Evolutionary conservation across 1,140 invertebrate species (phyloP), one percentile per base, ranked within the genome.

Genomic region (Helicoverpa armigera): DNA sequence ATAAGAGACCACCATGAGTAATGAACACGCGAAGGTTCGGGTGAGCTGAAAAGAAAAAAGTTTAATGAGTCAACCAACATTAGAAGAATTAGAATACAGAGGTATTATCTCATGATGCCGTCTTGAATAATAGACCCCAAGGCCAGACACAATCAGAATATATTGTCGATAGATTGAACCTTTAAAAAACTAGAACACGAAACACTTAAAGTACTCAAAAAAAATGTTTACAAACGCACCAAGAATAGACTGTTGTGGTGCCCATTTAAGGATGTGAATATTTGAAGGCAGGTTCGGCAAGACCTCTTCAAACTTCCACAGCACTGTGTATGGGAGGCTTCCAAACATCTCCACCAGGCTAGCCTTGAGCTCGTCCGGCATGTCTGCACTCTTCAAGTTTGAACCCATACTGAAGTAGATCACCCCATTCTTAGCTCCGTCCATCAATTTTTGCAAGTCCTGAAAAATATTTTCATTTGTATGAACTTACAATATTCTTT

Each of bases 1-100:
- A 97, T 29, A 97, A 90, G n/a, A 96, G 88, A 29, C 97, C 97
- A 2, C 96, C 97, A 79, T 97, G 97, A 0, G 96, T 96, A 16
- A 98, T 96, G 79, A 98, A 97, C 1, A 95, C 86, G 51, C 94
- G 91, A 5, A 96, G 95, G 76, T 97, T 97, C 1, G 94, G 89
- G 89, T 97, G 96, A 29, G 95, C 97, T 96, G 89, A 82, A 90
- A 35, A 2, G 72, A 73, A 61, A 18, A 58, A 9, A 5, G 9
- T n/a, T 43, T 18, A 43, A 43, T 31, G 16, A 58, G 23, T 23
- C 23, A 23, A 23, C 23, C 23, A 23, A 23, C 23, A 23, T 23
- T 23, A 23, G 23, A 0, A 1, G 23, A 23, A 23, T 23, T 23
- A 23, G 23, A 23, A 23, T 23, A 23, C 23, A 23, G 23, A 23